A percentile compares a stretch with the other conserved stretches of the same genome.
These are phyloP conservation scores for Elegia similella DNA, from an alignment of 2,888 invertebrate species.

Conservation along the genomic window DNA sequence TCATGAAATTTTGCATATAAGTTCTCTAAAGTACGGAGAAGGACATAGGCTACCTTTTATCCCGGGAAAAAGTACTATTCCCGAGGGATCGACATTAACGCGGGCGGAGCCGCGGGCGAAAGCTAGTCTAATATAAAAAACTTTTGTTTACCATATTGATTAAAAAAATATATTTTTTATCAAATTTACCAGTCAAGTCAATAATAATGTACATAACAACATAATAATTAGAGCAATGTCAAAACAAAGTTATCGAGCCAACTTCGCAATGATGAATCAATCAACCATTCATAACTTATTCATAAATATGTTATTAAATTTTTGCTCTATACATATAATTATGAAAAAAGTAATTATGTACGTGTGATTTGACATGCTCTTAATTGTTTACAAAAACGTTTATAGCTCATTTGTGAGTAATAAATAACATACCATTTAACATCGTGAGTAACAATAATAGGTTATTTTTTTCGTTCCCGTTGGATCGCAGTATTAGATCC, in stretches of 20 bases:
- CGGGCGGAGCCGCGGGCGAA: too few species aligned
- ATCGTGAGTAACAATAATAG: not conserved
- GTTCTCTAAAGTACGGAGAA: too few species aligned
- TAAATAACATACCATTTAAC: not conserved
- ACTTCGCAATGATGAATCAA: not conserved
- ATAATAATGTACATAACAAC: too few species aligned
- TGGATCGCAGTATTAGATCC: too few species aligned
- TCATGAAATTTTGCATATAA: too few species aligned
- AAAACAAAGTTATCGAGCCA: not conserved
- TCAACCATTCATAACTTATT: not conserved
- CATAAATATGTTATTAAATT: not conserved
- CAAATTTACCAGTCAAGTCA: too few species aligned
- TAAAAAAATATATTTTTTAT: too few species aligned
- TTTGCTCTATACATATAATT: not conserved
- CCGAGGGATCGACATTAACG: too few species aligned
- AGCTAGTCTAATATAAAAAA: too few species aligned
- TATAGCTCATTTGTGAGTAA: not conserved
- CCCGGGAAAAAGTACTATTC: too few species aligned
- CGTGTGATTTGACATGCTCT: not conserved
- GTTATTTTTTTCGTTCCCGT: too few species aligned
- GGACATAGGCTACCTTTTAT: too few species aligned
- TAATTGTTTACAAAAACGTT: not conserved
- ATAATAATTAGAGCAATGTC: not conserved
- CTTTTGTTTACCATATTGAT: not conserved
- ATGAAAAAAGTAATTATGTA: not conserved